phyloP scores from a whole-genome alignment of 2,113 vertebrate genomes.

The Albula goreensis region DNA sequence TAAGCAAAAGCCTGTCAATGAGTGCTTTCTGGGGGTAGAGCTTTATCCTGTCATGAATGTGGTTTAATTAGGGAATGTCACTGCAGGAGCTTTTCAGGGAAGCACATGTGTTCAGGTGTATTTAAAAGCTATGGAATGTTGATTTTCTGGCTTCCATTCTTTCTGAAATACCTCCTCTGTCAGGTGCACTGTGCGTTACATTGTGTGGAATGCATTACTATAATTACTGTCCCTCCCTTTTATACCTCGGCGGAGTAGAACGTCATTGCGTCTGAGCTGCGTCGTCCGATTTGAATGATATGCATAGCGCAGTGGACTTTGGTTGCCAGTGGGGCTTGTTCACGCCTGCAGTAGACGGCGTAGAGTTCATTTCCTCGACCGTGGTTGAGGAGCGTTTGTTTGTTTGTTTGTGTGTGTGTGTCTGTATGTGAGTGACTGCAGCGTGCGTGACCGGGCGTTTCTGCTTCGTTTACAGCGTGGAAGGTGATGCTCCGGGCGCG shows the following conservation, averaged over 20 bases:
- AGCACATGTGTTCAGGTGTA: not conserved
- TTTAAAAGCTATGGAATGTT: not conserved
- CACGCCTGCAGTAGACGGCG: too few species aligned
- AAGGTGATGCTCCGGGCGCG: conserved; percentile 85
- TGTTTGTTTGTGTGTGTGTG: not conserved
- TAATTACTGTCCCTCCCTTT: conserved; percentile 19
- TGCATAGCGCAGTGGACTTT: conserved; percentile 17
- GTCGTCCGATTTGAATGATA: not conserved
- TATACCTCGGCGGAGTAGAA: conserved; percentile 14
- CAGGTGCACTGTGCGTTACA: not conserved
- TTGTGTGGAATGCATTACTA: conserved; percentile 4
- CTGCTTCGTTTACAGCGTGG: conserved; percentile 75
- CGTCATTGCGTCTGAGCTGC: not conserved
- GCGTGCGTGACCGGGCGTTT: not conserved
- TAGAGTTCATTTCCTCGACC: too few species aligned
- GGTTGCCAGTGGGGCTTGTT: conserved; percentile 2
- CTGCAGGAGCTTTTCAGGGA: not conserved
- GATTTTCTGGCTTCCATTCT: not conserved
- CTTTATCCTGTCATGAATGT: not conserved
- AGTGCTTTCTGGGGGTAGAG: not conserved
- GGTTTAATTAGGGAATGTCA: not conserved
- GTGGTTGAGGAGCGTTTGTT: not conserved
- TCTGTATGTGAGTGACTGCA: not conserved
- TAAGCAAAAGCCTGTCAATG: not conserved
- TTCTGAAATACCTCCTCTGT: not conserved